Percentiles rank a stretch among this genome's conserved stretches.
These are phyloP conservation scores for Lophotis ruficrista DNA, from an alignment of 2,113 vertebrate species.

Conservation along the genomic window DNA sequence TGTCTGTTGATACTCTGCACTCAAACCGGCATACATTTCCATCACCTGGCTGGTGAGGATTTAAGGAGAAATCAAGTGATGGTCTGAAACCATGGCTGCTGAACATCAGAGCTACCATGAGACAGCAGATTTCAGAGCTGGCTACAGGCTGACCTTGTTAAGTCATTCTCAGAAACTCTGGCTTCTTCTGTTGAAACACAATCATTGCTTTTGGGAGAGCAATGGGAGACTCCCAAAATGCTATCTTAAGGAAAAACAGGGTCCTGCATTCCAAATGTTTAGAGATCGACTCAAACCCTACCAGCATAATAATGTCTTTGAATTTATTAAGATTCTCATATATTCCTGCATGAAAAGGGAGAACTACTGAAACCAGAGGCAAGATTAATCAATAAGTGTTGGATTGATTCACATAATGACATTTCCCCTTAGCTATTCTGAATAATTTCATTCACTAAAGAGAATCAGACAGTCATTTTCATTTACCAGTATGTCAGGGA, in stretches of 20 bases:
- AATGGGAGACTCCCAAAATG: neutral
- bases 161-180: neutral
- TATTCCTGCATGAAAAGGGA: neutral
- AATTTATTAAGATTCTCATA: neutral
- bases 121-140: neutral
- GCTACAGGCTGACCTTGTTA: neutral
- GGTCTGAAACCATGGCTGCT: neutral
- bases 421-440: slow-evolving; percentile 21
- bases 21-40: neutral
- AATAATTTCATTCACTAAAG: slow-evolving; percentile 42
- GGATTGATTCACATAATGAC: neutral
- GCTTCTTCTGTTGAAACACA: neutral
- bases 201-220: neutral
- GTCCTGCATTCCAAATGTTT: neutral
- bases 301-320: neutral
- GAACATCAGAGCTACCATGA: neutral
- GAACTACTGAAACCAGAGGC: neutral
- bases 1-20: neutral
- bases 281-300: neutral
- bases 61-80: neutral
- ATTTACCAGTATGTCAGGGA: slow-evolving; percentile 12
- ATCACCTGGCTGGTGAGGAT: neutral
- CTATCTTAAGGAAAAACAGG: neutral
- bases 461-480: slow-evolving; percentile 20
- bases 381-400: neutral